Evolutionary conservation across 2,113 vertebrate genomes (phyloP), one percentile per base, ranked within the genome.

Genomic region (Arenaria interpres): DNA sequence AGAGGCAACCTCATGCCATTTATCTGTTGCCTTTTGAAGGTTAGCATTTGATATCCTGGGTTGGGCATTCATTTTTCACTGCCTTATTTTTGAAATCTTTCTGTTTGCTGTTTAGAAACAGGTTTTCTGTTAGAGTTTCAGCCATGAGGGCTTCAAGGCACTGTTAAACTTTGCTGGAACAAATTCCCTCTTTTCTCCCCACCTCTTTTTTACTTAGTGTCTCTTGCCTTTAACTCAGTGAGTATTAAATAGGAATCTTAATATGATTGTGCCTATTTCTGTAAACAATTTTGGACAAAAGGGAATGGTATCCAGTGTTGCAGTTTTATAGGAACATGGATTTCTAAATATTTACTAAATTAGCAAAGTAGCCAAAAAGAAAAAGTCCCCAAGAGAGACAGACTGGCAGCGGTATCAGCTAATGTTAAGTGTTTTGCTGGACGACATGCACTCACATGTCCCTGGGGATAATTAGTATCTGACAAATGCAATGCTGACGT

Each of bases 341-440:
- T 95, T 90, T 94, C 54, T 93, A 96, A 96, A 97, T 96, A 91
- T 96, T 96, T 97, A 95, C 90, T 86, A 84, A 94, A 78, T 75
- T 69, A 91, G 9, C 30, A 89, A 86, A 92, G 68, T 62, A 85
- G 50, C 77, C 39, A 83, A 88, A 91, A 88, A 71, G 14, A 50
- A 93, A 54, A 89, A 8, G 8, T 60, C 62, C 73, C 66, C 63
- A 43, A 37, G 78, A 78, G 85, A 94, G 50, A 56, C 17, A 88
- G 71, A 51, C 43, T 94, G 91, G 84, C 87, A 91, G 37, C 32
- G 64, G 37, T 78, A 84, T 71, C 63, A 93, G 73, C 39, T 88
- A 59, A 62, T n/a, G 68, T 21, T 81, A 84, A 94, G 64, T 81
- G 85, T 95, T 96, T 90, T 91, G 59, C 50, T 78, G 68, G 67